Percentiles rank a stretch among this genome's conserved stretches.
phyloP scores from a whole-genome alignment of 92 coral and sea anemone species.

The Chrysogorgia sp. region DNA sequence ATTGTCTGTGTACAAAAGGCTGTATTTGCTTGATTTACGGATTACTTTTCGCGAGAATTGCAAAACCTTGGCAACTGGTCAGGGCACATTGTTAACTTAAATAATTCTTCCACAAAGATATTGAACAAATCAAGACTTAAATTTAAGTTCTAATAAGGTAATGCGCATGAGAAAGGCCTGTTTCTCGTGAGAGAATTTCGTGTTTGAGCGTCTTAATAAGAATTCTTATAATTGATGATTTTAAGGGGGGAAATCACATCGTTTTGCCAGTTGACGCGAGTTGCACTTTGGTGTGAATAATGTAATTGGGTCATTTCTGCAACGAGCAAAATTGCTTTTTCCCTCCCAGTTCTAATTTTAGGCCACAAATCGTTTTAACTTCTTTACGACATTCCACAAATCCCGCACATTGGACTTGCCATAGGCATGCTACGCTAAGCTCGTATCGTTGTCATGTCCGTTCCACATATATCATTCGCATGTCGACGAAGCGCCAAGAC shows the following conservation, averaged over 20 bases:
- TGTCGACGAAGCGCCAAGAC: slow-evolving; percentile 6
- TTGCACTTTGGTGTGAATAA: not conserved
- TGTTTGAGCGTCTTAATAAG: too few relatives aligned
- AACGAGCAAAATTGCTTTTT: not conserved
- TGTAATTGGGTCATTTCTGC: not conserved
- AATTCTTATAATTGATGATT: too few relatives aligned
- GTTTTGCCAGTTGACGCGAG: too few relatives aligned
- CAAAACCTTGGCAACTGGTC: not conserved
- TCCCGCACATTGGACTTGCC: slow-evolving; percentile 7
- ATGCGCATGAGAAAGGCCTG: slow-evolving; percentile 18
- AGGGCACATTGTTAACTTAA: slow-evolving; percentile 7
- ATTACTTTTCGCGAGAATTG: slow-evolving; percentile 3
- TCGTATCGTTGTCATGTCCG: slow-evolving; percentile 20
- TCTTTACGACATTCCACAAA: not conserved
- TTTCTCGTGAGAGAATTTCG: slow-evolving; percentile 25
- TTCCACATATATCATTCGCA: slow-evolving; percentile 32
- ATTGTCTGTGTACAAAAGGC: slow-evolving; percentile 3
- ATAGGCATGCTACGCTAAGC: slow-evolving; percentile 14
- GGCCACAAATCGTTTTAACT: not conserved
- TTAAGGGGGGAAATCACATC: too few relatives aligned
- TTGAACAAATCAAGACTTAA: slow-evolving; percentile 21
- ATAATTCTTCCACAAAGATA: slow-evolving; percentile 11
- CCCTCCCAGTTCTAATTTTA: slow-evolving; percentile 6
- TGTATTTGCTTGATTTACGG: slow-evolving; percentile 13
- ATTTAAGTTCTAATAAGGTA: slow-evolving; percentile 35